phyloP scores from a whole-genome alignment of 2,888 invertebrate genomes.

The Pinctada fucata region DNA sequence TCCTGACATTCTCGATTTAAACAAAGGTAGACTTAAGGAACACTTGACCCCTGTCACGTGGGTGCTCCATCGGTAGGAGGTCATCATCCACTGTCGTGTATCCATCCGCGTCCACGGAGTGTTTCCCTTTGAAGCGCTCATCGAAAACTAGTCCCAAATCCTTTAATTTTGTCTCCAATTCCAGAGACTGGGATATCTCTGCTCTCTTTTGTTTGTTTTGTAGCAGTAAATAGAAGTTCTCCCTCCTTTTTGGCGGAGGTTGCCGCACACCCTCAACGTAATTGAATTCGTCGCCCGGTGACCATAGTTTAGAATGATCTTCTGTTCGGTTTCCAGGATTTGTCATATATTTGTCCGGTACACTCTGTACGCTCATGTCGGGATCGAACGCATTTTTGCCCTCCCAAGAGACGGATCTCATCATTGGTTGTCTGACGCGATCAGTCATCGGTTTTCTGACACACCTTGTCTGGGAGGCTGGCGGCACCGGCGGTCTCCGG shows the following conservation, averaged over 20 bases:
- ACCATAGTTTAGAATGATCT: slow-evolving; percentile 29
- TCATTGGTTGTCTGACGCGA: neutral
- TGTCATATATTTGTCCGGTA: neutral
- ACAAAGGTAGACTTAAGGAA: neutral
- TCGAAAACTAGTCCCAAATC: slow-evolving; percentile 35
- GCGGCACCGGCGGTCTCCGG: neutral
- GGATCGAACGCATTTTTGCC: slow-evolving; percentile 19
- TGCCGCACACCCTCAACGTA: slow-evolving; percentile 53
- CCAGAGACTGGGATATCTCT: slow-evolving; percentile 54
- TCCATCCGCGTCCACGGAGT: slow-evolving; percentile 29
- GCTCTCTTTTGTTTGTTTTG: slow-evolving; percentile 53
- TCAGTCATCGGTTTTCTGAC: neutral
- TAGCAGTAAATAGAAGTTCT: slow-evolving; percentile 52
- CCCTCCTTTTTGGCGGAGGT: slow-evolving; percentile 50
- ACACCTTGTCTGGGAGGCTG: neutral
- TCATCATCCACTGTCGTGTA: slow-evolving; percentile 27
- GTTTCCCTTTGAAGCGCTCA: slow-evolving; percentile 6
- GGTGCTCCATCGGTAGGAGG: neutral
- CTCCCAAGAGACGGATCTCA: slow-evolving; percentile 34
- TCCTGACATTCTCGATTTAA: neutral
- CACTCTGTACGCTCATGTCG: neutral
- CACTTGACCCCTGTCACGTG: slow-evolving; percentile 2
- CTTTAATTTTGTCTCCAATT: slow-evolving; percentile 53
- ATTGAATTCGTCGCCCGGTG: slow-evolving; percentile 47
- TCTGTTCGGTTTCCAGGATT: slow-evolving; percentile 21